These are phyloP conservation scores for Chelonus formosanus DNA, from an alignment of 2,888 invertebrate species.

Conservation along the genomic window DNA sequence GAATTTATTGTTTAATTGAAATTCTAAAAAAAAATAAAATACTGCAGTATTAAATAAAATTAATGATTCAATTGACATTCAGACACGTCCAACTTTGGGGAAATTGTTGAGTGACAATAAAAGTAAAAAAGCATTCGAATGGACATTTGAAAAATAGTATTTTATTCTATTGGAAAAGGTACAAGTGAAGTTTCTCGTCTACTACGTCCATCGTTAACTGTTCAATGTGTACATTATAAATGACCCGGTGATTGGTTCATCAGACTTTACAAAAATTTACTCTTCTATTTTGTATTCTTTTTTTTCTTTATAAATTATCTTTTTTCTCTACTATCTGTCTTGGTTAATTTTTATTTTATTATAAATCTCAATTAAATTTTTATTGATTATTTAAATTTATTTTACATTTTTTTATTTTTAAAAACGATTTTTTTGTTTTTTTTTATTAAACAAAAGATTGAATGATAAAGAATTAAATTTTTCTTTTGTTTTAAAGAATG, in stretches of 20 bases:
- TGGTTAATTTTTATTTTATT: too few relatives aligned
- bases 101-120: constrained; percentile 30
- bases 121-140: constrained; percentile 30
- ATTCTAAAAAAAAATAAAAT: constrained; percentile 36
- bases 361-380: too few relatives aligned
- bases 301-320: constrained; percentile 24
- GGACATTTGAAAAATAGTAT: constrained; percentile 29
- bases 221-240: constrained; percentile 52
- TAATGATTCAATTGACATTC: constrained; percentile 57
- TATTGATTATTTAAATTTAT: too few relatives aligned
- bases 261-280: constrained; percentile 53
- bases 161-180: constrained; percentile 27
- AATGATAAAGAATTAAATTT: too few relatives aligned
- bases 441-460: not conserved
- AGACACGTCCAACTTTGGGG: constrained; percentile 24
- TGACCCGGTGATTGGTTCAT: constrained; percentile 59
- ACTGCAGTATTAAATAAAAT: constrained; percentile 59
- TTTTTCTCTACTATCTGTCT: not conserved
- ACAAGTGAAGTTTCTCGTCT: constrained; percentile 8
- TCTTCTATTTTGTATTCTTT: constrained; percentile 37
- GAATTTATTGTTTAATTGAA: too few relatives aligned
- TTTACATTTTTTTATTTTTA: too few relatives aligned
- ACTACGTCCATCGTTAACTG: constrained; percentile 22
- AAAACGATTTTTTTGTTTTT: not conserved
- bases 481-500: too few relatives aligned